Evolutionary conservation across 2,113 vertebrate genomes (phyloP).

Genomic region (Sylvietta virens): DNA sequence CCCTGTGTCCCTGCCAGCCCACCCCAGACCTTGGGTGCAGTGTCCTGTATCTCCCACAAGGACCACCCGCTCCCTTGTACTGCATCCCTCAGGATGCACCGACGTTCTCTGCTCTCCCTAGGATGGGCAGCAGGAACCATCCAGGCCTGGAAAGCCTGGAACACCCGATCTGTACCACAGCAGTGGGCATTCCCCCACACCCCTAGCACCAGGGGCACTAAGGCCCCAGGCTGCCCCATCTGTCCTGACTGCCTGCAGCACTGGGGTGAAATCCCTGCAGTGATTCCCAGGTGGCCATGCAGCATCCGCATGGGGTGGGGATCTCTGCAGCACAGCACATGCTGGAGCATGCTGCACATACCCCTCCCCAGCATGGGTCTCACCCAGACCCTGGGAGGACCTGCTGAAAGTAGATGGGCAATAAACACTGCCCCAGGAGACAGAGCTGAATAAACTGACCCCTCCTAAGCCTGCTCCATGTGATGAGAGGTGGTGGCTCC

Average conservation of each 20-base stretch:
- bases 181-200: accelerated
- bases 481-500: background rate
- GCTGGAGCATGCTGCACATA: accelerated
- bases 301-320: background rate
- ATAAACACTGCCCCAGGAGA: background rate
- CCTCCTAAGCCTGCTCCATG: accelerated
- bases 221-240: accelerated
- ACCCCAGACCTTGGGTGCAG: accelerated
- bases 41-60: background rate
- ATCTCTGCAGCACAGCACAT: accelerated
- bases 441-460: background rate
- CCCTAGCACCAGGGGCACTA: background rate
- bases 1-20: background rate
- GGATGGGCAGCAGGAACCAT: accelerated
- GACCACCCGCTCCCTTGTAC: accelerated
- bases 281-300: background rate
- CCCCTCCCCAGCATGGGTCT: accelerated
- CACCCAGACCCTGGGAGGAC: background rate
- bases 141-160: background rate
- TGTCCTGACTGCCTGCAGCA: background rate
- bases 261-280: background rate
- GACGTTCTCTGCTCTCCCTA: accelerated
- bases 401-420: accelerated
- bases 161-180: accelerated
- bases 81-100: accelerated